phyloP scores from a whole-genome alignment of 2,888 invertebrate genomes.

The Dastarcus helophoroides region DNA sequence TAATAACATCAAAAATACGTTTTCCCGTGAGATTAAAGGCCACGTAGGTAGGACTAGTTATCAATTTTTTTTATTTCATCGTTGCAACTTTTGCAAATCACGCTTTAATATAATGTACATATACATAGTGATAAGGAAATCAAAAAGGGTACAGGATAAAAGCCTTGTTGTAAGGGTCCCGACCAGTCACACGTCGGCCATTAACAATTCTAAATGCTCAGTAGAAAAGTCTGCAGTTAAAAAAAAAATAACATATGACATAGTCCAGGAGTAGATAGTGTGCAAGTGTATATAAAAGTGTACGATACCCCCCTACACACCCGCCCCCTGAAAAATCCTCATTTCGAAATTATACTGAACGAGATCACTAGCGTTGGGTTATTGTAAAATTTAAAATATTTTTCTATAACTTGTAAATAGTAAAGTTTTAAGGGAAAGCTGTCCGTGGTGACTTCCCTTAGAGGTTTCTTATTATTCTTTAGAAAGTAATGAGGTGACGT shows the following conservation, averaged over 20 bases:
- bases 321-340: slow-evolving; percentile 6
- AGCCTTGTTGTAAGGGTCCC: slow-evolving; percentile 10
- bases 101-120: not conserved
- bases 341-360: not conserved
- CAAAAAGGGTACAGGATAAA: slow-evolving; percentile 1
- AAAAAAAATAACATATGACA: slow-evolving; percentile 27
- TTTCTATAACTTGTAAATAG: too few species aligned
- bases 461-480: too few species aligned
- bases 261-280: slow-evolving; percentile 32
- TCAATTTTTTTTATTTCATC: too few species aligned
- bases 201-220: slow-evolving; percentile 38
- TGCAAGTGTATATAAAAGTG: slow-evolving; percentile 36
- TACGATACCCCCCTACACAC: slow-evolving; percentile 2
- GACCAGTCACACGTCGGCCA: slow-evolving; percentile 13
- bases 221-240: slow-evolving; percentile 28
- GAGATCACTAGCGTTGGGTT: not conserved
- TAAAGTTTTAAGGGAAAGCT: too few species aligned
- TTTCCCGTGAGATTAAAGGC: too few species aligned
- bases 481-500: too few species aligned
- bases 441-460: too few species aligned
- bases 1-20: too few species aligned
- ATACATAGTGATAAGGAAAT: not conserved
- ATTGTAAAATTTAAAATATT: too few species aligned
- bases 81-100: not conserved
- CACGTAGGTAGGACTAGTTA: too few species aligned